Conservation (phyloP, 2,888 invertebrate genomes). For the Andrena haemorrhoa region DNA sequence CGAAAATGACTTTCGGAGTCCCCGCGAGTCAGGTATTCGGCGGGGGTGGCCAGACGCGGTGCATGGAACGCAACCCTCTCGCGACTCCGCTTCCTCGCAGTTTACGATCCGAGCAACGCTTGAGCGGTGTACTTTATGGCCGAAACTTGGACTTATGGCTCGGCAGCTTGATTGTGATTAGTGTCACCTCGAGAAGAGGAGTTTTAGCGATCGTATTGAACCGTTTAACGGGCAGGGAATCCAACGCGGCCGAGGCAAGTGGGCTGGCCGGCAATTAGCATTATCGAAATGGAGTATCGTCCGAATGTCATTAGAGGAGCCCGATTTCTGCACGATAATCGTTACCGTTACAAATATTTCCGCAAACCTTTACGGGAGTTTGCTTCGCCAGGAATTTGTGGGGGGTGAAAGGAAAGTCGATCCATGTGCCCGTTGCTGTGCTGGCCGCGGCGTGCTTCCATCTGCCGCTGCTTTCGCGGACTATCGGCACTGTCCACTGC, state of each 20-base stretch:
- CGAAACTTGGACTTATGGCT: constrained; percentile 72
- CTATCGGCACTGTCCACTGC: constrained; percentile 48
- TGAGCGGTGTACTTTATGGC: constrained; percentile 65
- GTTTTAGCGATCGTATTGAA: background rate
- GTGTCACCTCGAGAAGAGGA: background rate
- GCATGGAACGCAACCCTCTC: background rate
- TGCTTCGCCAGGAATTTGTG: constrained; percentile 4
- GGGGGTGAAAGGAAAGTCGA: constrained; percentile 20
- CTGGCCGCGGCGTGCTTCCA: constrained; percentile 56
- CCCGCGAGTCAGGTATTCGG: constrained; percentile 25
- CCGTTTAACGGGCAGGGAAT: background rate
- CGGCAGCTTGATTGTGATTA: constrained; percentile 71
- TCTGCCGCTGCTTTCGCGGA: constrained; percentile 48
- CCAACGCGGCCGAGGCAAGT: background rate
- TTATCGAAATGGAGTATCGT: constrained; percentile 25
- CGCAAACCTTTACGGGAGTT: constrained; percentile 12
- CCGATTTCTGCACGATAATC: constrained; percentile 8
- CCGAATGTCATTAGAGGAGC: constrained; percentile 12
- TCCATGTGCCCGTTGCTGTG: background rate
- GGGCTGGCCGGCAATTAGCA: constrained; percentile 14
- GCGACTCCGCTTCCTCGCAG: constrained; percentile 67
- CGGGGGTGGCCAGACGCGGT: constrained; percentile 22
- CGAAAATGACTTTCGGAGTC: constrained; percentile 51
- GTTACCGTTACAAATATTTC: constrained; percentile 24
- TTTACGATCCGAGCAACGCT: constrained; percentile 69